phyloP scores from a whole-genome alignment of 2,888 invertebrate species.

The Oxycera nigricornis region DNA sequence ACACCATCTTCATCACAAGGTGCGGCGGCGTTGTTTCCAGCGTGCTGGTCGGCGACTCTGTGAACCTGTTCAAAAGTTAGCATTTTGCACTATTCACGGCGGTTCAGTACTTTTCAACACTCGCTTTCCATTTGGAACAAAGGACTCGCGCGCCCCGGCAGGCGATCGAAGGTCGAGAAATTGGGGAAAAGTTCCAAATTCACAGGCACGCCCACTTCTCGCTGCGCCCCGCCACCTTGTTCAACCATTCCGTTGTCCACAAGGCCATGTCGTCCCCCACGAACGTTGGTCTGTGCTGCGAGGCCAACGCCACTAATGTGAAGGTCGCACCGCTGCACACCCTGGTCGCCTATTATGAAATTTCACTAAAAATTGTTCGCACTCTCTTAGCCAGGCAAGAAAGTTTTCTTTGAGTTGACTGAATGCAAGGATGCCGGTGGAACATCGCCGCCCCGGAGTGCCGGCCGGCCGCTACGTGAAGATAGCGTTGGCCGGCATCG shows the following conservation, averaged over 20 bases:
- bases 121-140: constrained; percentile 33
- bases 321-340: neutral
- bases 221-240: neutral
- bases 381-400: constrained; percentile 54
- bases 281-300: neutral
- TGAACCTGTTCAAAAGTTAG: constrained; percentile 56
- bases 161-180: constrained; percentile 21
- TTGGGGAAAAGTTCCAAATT: constrained; percentile 40
- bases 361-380: constrained; percentile 63
- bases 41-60: constrained; percentile 42
- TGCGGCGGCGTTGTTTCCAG: constrained; percentile 2
- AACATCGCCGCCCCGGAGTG: too few relatives aligned
- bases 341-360: constrained; percentile 62
- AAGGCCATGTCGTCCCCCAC: neutral
- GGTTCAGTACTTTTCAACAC: constrained; percentile 49
- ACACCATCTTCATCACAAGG: neutral
- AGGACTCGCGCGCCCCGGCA: neutral
- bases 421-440: constrained; percentile 11
- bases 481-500: neutral
- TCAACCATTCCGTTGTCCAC: neutral
- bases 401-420: constrained; percentile 33
- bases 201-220: constrained; percentile 5
- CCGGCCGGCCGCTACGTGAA: neutral
- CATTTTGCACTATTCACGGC: constrained; percentile 58
- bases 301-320: neutral